A percentile compares a stretch with the other conserved stretches of the same genome.
phyloP scores from a whole-genome alignment of 2,888 invertebrate species.

The Bellardia bayeri region DNA sequence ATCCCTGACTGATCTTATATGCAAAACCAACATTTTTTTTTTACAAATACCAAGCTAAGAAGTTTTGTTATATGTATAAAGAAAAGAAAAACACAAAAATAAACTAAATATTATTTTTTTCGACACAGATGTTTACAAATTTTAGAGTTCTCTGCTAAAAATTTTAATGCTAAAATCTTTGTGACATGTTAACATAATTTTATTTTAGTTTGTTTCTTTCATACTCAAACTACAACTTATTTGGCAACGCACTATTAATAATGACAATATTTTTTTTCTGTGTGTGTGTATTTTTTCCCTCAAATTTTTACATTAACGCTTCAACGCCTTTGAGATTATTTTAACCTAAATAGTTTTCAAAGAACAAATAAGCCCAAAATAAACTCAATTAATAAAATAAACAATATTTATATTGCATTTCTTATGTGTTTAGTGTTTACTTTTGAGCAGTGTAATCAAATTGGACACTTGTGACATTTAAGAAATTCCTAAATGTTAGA shows the following conservation, averaged over 20 bases:
- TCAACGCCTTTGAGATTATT: conserved; percentile 71
- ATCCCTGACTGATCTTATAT: conserved; percentile 72
- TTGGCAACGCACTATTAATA: conserved; percentile 45
- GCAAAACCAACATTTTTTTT: conserved; percentile 32
- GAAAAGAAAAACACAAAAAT: neutral
- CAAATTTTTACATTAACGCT: conserved; percentile 66
- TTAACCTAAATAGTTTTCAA: conserved; percentile 72
- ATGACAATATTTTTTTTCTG: conserved; percentile 34
- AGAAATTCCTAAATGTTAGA: conserved; percentile 40
- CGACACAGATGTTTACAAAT: conserved; percentile 65
- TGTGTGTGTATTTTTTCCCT: conserved; percentile 9
- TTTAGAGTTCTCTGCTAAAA: conserved; percentile 36
- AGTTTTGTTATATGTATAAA: neutral
- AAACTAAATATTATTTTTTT: conserved; percentile 35
- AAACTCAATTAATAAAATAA: conserved; percentile 73
- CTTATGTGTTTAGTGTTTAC: conserved; percentile 14
- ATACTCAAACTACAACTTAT: neutral
- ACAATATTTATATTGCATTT: conserved; percentile 52
- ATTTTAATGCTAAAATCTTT: conserved; percentile 61
- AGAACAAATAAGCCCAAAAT: conserved; percentile 53
- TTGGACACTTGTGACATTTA: conserved; percentile 68
- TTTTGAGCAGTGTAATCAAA: conserved; percentile 57
- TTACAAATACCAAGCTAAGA: conserved; percentile 10
- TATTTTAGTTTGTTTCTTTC: conserved; percentile 32
- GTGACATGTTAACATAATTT: conserved; percentile 70